phyloP scores from a whole-genome alignment of 2,113 vertebrate species.

The Coptodon bakossiorum region DNA sequence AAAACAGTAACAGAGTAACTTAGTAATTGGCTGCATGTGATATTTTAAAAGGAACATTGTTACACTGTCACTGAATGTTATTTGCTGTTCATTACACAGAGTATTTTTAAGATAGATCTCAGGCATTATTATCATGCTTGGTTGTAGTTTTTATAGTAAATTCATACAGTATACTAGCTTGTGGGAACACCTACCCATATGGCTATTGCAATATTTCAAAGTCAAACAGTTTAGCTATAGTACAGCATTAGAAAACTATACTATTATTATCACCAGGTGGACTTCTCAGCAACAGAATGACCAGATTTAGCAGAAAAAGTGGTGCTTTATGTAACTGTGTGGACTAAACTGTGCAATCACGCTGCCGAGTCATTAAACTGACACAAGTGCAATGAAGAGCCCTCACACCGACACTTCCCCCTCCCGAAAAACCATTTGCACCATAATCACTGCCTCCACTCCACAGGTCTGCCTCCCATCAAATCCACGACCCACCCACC shows the following conservation, averaged over 20 bases:
- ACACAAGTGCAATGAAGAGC: constrained; percentile 55
- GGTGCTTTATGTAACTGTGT: constrained; percentile 50
- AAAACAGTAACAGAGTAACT: not conserved
- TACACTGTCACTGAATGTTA: not conserved
- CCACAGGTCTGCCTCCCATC: constrained; percentile 23
- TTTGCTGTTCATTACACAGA: not conserved
- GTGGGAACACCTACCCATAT: not conserved
- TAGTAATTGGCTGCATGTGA: not conserved
- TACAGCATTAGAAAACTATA: not conserved
- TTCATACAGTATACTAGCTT: not conserved
- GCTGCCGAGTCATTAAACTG: constrained; percentile 38
- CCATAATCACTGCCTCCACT: constrained; percentile 44
- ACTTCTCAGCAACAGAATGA: not conserved
- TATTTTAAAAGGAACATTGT: not conserved
- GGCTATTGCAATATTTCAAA: not conserved
- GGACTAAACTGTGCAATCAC: constrained; percentile 57
- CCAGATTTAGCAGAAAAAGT: constrained; percentile 4
- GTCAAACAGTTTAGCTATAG: not conserved
- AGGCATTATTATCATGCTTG: not conserved
- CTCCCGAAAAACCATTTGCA: constrained; percentile 31
- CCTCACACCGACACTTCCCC: constrained; percentile 26
- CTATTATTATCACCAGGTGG: not conserved
- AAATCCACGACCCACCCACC: constrained; percentile 19
- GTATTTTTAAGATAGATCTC: not conserved
- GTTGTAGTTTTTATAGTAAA: not conserved